These are phyloP conservation scores for Aurelia aurita complex sp. Pacific DNA, from an alignment of 30 jellyfish, hydroid and myxozoan species.

Conservation along the genomic window DNA sequence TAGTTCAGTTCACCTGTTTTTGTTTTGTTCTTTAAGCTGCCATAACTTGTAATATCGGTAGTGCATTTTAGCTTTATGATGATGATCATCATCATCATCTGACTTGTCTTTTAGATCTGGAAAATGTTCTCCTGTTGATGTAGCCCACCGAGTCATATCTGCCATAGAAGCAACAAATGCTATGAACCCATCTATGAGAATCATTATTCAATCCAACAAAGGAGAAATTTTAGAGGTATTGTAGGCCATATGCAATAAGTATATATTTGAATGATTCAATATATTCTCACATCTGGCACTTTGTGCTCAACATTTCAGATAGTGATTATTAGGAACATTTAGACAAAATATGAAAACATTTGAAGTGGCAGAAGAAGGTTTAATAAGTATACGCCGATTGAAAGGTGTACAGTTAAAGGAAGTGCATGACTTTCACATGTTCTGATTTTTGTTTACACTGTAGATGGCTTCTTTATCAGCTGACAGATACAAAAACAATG, in stretches of 20 bases:
- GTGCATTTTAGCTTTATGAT: too few species aligned
- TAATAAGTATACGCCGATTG: too few species aligned
- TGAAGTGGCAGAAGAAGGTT: too few species aligned
- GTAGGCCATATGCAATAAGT: too few species aligned
- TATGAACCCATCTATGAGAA: constrained; percentile 61
- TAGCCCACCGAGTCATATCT: constrained; percentile 71
- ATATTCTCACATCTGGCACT: not conserved
- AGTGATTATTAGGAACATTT: too few species aligned
- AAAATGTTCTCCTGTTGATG: constrained; percentile 88
- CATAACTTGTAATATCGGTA: too few species aligned
- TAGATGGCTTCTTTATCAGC: constrained; percentile 96
- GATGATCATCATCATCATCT: too few species aligned
- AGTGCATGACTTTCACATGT: not conserved
- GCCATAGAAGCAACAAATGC: constrained; percentile 68
- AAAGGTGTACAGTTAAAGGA: too few species aligned
- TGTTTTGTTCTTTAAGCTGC: too few species aligned
- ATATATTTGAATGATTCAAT: not conserved
- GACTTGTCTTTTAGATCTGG: constrained; percentile 60
- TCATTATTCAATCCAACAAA: constrained; percentile 66
- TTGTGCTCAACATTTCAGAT: too few species aligned
- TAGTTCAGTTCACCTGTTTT: too few species aligned
- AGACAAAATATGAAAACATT: too few species aligned
- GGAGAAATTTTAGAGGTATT: constrained; percentile 74
- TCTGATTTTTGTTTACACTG: not conserved
- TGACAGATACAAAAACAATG: constrained; percentile 75